phyloP scores from a whole-genome alignment of 1,140 invertebrate species.

The Drosophila biarmipes region DNA sequence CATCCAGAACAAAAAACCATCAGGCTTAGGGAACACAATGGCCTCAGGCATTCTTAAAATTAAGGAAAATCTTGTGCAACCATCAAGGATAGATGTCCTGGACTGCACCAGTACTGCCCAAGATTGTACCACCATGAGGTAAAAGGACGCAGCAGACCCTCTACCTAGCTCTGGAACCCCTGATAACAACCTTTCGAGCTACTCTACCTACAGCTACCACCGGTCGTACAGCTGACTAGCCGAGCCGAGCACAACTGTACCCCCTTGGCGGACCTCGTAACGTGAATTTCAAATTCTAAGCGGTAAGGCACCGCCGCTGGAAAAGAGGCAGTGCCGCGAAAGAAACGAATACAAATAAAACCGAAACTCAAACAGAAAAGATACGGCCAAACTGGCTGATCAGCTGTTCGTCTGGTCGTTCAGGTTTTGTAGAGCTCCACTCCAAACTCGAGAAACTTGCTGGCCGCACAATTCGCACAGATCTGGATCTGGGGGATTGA shows the following conservation, averaged over 20 bases:
- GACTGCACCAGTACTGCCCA: too few species aligned
- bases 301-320: conserved; percentile 47
- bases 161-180: not conserved
- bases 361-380: conserved; percentile 28
- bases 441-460: conserved; percentile 62
- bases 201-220: conserved; percentile 10
- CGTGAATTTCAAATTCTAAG: conserved; percentile 73
- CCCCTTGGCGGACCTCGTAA: conserved; percentile 37
- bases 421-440: conserved; percentile 55
- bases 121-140: not conserved
- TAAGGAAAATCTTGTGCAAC: not conserved
- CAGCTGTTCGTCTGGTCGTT: conserved; percentile 75
- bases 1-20: too few species aligned
- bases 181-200: conserved; percentile 9
- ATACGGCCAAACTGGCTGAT: conserved; percentile 67
- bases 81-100: too few species aligned
- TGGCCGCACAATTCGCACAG: conserved; percentile 47
- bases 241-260: conserved; percentile 68
- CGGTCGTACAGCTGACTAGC: conserved; percentile 23
- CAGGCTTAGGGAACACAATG: too few species aligned
- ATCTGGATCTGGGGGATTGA: conserved; percentile 4
- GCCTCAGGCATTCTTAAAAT: too few species aligned
- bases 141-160: not conserved
- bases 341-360: conserved; percentile 53
- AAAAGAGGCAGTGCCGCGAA: conserved; percentile 44